Percentiles rank a stretch among this genome's conserved stretches.
Conservation (phyloP, 2,113 vertebrate species). For the Holacanthus passer region DNA sequence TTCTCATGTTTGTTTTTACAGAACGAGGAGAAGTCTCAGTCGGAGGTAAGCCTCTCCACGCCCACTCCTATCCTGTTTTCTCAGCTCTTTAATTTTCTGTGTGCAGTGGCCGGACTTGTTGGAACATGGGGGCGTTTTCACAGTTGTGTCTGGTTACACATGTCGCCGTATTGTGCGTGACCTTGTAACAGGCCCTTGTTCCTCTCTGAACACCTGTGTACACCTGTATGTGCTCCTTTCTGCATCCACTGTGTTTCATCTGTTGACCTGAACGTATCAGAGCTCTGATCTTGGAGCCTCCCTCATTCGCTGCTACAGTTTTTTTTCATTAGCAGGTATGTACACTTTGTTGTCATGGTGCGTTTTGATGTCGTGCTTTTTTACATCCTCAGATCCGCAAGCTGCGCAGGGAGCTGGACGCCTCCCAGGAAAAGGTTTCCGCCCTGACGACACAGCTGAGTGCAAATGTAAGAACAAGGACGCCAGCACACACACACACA, state of each 20-base stretch:
- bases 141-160: conserved; percentile 59
- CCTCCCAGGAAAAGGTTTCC: conserved; percentile 98
- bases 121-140: conserved; percentile 62
- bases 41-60: conserved; percentile 89
- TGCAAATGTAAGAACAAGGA: conserved; percentile 90
- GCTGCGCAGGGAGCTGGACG: conserved; percentile 94
- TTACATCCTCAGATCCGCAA: conserved; percentile 90
- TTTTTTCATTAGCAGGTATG: background rate
- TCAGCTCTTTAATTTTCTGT: conserved; percentile 62
- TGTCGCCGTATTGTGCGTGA: conserved; percentile 58
- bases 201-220: conserved; percentile 67
- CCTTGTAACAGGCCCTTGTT: conserved; percentile 53
- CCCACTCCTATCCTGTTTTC: conserved; percentile 28
- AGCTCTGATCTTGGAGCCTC: conserved; percentile 49
- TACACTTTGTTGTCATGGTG: conserved; percentile 26
- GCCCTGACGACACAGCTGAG: conserved; percentile 97
- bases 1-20: conserved; percentile 78
- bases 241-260: conserved; percentile 27
- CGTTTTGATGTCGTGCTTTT: conserved; percentile 20
- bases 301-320: conserved; percentile 33
- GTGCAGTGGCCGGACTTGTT: conserved; percentile 54
- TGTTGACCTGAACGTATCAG: conserved; percentile 37
- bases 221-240: conserved; percentile 57
- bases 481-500: background rate
- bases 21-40: conserved; percentile 99